These are phyloP conservation scores for Sminthurinus aureus DNA, from an alignment of 2,888 invertebrate genomes.

Conservation along the genomic window DNA sequence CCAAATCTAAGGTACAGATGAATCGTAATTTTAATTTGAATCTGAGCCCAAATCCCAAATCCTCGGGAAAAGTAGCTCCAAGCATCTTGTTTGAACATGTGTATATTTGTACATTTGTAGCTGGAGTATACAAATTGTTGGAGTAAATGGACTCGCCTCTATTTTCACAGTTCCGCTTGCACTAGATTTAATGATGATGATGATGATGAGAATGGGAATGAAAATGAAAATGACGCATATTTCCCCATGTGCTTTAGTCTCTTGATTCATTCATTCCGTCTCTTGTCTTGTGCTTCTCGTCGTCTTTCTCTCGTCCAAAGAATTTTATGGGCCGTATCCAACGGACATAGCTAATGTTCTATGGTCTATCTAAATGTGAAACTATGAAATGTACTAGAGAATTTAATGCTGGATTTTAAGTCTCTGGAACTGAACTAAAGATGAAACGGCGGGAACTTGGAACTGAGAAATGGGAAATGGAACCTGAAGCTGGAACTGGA, in stretches of 20 bases:
- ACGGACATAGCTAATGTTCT: conserved; percentile 45
- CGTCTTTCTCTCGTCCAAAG: conserved; percentile 27
- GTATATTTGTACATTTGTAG: background rate
- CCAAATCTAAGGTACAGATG: too few relatives aligned
- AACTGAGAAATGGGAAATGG: background rate
- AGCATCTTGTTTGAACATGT: too few relatives aligned
- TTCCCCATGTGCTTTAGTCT: conserved; percentile 31
- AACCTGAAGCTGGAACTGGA: too few relatives aligned
- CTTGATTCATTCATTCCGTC: background rate
- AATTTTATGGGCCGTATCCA: conserved; percentile 46
- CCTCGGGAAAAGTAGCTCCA: too few relatives aligned
- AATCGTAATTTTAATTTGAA: too few relatives aligned
- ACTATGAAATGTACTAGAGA: background rate
- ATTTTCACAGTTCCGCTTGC: background rate
- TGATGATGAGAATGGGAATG: too few relatives aligned
- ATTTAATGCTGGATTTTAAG: background rate
- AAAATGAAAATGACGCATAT: conserved; percentile 35
- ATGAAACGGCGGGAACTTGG: background rate
- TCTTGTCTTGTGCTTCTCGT: too few relatives aligned
- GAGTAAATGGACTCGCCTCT: background rate
- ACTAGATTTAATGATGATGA: conserved; percentile 39
- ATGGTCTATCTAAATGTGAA: conserved; percentile 22
- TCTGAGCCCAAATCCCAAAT: too few relatives aligned
- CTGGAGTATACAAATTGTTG: too few relatives aligned
- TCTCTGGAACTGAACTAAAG: background rate